Conservation (phyloP, 2,113 vertebrate genomes). For the Rousettus leschenaultii region DNA sequence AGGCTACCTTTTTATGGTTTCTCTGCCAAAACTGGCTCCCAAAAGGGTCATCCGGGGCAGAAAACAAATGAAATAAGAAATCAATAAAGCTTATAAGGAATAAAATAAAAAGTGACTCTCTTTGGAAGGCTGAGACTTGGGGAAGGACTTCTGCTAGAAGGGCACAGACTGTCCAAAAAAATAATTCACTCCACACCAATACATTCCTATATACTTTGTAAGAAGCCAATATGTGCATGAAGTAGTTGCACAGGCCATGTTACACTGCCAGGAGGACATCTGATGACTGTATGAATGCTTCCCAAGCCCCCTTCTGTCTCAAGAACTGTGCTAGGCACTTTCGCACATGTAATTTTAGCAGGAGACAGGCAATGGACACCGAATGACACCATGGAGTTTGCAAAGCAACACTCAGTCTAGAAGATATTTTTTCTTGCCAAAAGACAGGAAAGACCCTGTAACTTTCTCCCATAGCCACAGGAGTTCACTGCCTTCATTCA, state of each 20-base stretch:
- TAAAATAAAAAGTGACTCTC: background rate
- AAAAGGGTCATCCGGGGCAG: background rate
- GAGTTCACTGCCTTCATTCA: background rate
- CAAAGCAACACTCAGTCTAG: background rate
- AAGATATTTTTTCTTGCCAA: background rate
- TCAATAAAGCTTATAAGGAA: background rate
- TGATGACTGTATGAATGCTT: background rate
- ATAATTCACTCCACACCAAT: background rate
- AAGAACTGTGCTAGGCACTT: background rate
- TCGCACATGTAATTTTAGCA: rapidly evolving
- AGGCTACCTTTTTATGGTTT: background rate
- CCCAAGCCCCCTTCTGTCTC: too few species aligned
- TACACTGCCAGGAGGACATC: background rate
- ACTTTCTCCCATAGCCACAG: background rate
- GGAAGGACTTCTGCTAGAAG: background rate
- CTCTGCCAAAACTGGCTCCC: background rate
- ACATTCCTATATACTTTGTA: rapidly evolving
- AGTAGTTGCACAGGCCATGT: background rate
- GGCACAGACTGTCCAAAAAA: background rate
- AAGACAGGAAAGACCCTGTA: background rate
- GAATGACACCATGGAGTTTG: background rate
- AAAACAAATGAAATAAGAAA: background rate
- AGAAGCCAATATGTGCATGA: background rate
- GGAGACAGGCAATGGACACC: background rate
- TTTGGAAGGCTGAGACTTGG: background rate